A percentile compares a stretch with the other conserved stretches of the same genome.
phyloP scores from a whole-genome alignment of 2,888 invertebrate genomes.

The Caenorhabditis sp. region DNA sequence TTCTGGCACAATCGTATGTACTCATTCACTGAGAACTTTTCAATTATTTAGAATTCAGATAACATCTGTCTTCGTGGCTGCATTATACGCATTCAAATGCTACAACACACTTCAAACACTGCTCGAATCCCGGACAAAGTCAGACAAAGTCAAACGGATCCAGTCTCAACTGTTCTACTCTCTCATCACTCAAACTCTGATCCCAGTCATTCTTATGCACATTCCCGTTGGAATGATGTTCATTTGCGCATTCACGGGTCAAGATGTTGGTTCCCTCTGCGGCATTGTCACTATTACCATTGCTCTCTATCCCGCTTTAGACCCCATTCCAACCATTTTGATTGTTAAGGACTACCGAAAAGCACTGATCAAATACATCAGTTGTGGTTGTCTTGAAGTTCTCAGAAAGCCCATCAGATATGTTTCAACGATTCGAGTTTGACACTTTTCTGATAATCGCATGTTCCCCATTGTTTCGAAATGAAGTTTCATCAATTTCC shows the following conservation, averaged over 20 bases:
- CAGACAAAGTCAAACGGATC: neutral
- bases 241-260: slow-evolving; percentile 10
- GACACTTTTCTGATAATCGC: no score
- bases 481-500: no score
- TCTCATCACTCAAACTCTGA: slow-evolving; percentile 11
- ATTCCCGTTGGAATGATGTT: slow-evolving; percentile 27
- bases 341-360: slow-evolving; percentile 29
- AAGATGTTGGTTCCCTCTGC: slow-evolving; percentile 17
- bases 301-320: slow-evolving; percentile 21
- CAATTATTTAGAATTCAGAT: neutral
- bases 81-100: neutral
- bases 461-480: no score
- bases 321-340: slow-evolving; percentile 31
- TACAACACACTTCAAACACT: neutral
- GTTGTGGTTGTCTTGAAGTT: neutral
- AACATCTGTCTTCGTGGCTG: neutral
- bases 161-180: slow-evolving; percentile 11
- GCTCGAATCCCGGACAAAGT: neutral
- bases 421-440: no score
- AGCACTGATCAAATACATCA: neutral
- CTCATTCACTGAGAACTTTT: neutral
- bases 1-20: neutral
- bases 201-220: slow-evolving; percentile 40
- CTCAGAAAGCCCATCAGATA: neutral
- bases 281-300: slow-evolving; percentile 8